These are phyloP conservation scores for Saccostrea cuccullata DNA, from an alignment of 1,140 invertebrate genomes.

Conservation along the genomic window DNA sequence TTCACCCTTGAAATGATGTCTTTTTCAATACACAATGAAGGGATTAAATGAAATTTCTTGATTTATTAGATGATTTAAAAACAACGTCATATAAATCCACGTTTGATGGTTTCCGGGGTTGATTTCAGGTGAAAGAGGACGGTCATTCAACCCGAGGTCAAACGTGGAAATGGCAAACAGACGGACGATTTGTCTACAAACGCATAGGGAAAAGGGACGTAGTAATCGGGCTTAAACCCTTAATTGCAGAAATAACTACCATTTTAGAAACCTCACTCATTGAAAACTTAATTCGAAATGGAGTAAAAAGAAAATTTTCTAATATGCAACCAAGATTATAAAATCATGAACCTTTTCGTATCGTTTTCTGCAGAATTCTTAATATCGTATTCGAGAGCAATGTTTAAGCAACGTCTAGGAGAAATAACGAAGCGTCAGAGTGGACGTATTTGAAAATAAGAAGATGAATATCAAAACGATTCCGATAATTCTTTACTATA, in stretches of 20 bases:
- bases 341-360: too few species aligned
- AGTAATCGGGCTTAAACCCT: slow-evolving; percentile 4
- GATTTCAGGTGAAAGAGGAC: background rate
- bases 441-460: too few species aligned
- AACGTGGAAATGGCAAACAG: background rate
- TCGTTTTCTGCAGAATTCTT: too few species aligned
- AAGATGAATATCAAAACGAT: too few species aligned
- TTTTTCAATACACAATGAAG: background rate
- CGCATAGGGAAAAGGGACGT: background rate
- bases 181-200: background rate
- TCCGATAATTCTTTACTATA: too few species aligned
- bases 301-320: too few species aligned
- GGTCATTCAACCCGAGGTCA: background rate
- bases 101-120: background rate
- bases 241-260: slow-evolving; percentile 25
- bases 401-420: too few species aligned
- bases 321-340: too few species aligned
- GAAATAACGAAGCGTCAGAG: too few species aligned
- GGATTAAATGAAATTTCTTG: background rate
- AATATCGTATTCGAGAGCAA: too few species aligned
- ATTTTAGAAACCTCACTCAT: slow-evolving; percentile 3
- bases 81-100: background rate
- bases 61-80: background rate
- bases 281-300: background rate
- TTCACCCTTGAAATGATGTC: slow-evolving; percentile 4